Percentiles rank a stretch among this genome's conserved stretches.
phyloP scores from a whole-genome alignment of 2,888 invertebrate genomes.

The Catonia carolina region DNA sequence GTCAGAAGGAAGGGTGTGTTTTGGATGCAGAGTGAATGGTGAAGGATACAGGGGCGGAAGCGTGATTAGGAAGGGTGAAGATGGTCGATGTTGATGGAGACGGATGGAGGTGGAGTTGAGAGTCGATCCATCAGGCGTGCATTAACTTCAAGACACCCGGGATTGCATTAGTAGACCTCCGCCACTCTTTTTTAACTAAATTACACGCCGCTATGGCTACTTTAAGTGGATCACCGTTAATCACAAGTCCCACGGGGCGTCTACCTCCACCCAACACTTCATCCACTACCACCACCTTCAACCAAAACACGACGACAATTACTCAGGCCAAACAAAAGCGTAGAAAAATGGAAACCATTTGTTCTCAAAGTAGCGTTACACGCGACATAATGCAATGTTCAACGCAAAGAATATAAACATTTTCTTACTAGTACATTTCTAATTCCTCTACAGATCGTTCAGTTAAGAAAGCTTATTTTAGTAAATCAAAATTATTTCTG shows the following conservation, averaged over 20 bases:
- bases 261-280: neutral
- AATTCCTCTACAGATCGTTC: too few species aligned
- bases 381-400: neutral
- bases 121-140: slow-evolving; percentile 9
- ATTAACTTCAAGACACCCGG: slow-evolving; percentile 12
- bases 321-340: slow-evolving; percentile 9
- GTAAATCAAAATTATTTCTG: too few species aligned
- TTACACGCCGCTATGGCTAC: slow-evolving; percentile 3
- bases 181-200: slow-evolving; percentile 9
- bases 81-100: slow-evolving; percentile 4
- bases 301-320: slow-evolving; percentile 4
- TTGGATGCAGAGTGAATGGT: too few species aligned
- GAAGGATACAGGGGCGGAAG: too few species aligned
- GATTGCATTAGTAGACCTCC: slow-evolving; percentile 11
- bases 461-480: too few species aligned
- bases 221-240: slow-evolving; percentile 13
- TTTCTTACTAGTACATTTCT: neutral
- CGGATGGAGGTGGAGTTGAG: neutral
- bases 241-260: slow-evolving; percentile 2
- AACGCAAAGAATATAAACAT: neutral
- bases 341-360: slow-evolving; percentile 12
- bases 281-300: too few species aligned
- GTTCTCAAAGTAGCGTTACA: slow-evolving; percentile 4
- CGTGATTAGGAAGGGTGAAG: too few species aligned
- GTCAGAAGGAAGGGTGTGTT: too few species aligned